Base-by-base conservation (phyloP, 2,113 vertebrate genomes). In the Vimba vimba region DNA sequence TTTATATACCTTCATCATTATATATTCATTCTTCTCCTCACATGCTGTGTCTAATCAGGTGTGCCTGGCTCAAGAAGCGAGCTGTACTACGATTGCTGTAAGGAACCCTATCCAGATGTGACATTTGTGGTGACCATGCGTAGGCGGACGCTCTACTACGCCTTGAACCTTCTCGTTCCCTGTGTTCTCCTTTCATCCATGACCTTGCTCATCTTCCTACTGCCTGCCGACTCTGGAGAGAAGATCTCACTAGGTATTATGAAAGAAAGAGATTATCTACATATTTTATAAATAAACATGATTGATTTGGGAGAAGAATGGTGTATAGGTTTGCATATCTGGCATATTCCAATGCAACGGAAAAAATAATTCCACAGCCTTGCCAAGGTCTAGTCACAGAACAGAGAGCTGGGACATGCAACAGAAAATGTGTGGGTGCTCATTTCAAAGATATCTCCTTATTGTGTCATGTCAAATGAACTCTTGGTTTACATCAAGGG, bases 201-300 rank as follows among this genome's bases (percentile, higher is more conserved):
- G 94, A 95, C 94, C 4, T 90, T 96, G 62, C 94, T 95, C 9
- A 93, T 95, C 84, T 96, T 95, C 77, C 93, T 96, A 90, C 93
- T 96, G 71, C 96, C 96, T 7, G 95, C 94, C 6, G 96, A 95
- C 88, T 95, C 95, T 4, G 95, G 95, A 73, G 96, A 97, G 92
- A 96, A 96, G 93, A 95, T 95, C 90, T 95, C 95, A 52, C 91
- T 96, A 92, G 96, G 94, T 95, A 90, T 87, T 85, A 83, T 85
- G 82, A 85, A 89, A 86, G 82, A 87, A 84, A 86, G 87, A 83
- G 19, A 71, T 43, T 89, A 88, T 87, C 82, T 86, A 73, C 81
- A 80, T 8, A 23, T 64, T 64, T 52, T 21, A 33, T 21, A 36
- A 68, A 60, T 76, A 60, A 74, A 17, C 30, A 57, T n/a, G 27